These are phyloP conservation scores for Meda fulgida DNA, from an alignment of 2,797 vertebrate genomes.

Conservation along the genomic window DNA sequence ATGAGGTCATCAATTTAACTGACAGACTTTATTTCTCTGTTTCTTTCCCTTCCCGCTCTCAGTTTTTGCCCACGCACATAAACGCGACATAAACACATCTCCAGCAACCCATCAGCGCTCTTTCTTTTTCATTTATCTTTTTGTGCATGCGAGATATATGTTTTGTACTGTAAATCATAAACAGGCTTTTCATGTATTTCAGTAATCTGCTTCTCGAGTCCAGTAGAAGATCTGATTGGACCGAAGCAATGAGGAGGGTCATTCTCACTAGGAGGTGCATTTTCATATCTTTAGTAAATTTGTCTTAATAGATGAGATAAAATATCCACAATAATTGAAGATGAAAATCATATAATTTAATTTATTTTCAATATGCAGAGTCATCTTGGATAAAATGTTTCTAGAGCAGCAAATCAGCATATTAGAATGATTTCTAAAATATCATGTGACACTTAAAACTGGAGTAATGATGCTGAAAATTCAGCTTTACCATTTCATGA, in stretches of 20 bases:
- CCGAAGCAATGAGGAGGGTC: constrained; percentile 45
- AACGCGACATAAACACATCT: background rate
- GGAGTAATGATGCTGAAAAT: background rate
- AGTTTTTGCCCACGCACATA: constrained; percentile 14
- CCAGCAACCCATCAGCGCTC: background rate
- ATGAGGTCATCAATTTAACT: constrained; percentile 17
- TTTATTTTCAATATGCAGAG: background rate
- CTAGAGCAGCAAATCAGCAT: background rate
- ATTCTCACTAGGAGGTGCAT: no score
- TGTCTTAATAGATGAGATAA: background rate
- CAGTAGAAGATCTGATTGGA: constrained; percentile 68
- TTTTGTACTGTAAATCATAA: constrained; percentile 79
- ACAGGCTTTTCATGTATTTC: constrained; percentile 81
- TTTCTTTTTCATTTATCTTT: background rate
- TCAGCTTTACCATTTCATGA: background rate
- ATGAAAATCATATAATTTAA: background rate
- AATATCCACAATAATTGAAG: background rate
- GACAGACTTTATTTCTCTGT: constrained; percentile 21
- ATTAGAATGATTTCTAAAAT: background rate
- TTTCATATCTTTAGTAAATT: background rate
- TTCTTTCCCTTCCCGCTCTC: background rate
- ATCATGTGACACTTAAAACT: background rate
- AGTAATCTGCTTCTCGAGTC: constrained; percentile 76
- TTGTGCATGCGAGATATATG: constrained; percentile 64
- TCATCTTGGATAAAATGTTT: background rate